Evolutionary conservation across 2,888 invertebrate genomes (phyloP).

Genomic region (Calephelis perditalis): DNA sequence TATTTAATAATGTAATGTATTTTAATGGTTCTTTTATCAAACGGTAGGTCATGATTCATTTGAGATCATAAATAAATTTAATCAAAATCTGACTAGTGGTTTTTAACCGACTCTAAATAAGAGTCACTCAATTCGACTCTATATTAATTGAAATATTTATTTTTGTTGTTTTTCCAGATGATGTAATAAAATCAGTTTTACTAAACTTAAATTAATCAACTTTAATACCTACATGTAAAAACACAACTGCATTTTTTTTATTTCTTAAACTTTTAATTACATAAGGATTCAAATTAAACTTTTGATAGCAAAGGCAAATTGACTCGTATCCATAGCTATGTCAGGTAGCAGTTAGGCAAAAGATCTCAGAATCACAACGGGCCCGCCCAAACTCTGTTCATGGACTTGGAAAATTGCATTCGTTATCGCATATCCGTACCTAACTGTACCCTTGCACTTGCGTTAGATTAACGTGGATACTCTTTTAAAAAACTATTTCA

Average conservation of each 20-base stretch:
- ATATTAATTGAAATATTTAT: no score
- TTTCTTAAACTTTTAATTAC: neutral
- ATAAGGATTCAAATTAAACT: neutral
- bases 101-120: no score
- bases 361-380: conserved; percentile 42
- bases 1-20: no score
- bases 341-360: conserved; percentile 49
- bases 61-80: no score
- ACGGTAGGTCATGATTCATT: no score
- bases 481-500: neutral
- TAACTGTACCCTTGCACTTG: conserved; percentile 38
- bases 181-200: no score
- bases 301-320: neutral
- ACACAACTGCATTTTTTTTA: neutral
- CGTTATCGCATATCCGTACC: conserved; percentile 72
- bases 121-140: no score
- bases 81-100: no score
- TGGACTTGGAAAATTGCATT: conserved; percentile 75
- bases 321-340: conserved; percentile 14
- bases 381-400: conserved; percentile 69
- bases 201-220: no score
- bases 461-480: conserved; percentile 5
- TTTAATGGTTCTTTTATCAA: no score
- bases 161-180: no score
- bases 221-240: no score